Evolutionary conservation across 2,797 vertebrate genomes (phyloP).

Genomic region (Tapirus indicus): DNA sequence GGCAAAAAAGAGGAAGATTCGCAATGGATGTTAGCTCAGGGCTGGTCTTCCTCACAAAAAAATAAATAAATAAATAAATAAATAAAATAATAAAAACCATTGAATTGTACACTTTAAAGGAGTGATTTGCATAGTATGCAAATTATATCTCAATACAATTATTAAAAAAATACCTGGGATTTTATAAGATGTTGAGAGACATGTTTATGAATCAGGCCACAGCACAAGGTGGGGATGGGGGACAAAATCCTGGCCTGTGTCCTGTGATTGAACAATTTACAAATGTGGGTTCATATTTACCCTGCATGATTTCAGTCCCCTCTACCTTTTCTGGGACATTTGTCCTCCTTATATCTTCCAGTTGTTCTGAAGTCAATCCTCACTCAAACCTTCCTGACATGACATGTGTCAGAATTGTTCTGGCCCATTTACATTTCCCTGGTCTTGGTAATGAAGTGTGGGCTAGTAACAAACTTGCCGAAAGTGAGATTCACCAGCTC

Average conservation of each 20-base stretch:
- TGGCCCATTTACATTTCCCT: background rate
- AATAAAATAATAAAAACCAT: background rate
- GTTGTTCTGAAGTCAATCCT: background rate
- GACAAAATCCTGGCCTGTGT: background rate
- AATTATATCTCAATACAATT: background rate
- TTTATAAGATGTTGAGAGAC: background rate
- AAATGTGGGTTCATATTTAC: background rate
- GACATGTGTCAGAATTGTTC: background rate
- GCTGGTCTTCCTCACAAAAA: too few relatives aligned
- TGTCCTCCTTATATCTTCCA: background rate
- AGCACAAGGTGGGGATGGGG: rapidly evolving
- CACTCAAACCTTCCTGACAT: background rate
- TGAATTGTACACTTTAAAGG: background rate
- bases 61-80: too few relatives aligned
- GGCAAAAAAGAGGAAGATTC: too few relatives aligned
- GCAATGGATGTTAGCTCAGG: too few relatives aligned
- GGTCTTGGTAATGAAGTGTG: rapidly evolving
- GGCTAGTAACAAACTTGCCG: background rate
- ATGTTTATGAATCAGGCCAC: background rate
- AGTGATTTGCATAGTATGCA: background rate
- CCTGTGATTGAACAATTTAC: background rate
- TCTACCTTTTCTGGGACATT: background rate
- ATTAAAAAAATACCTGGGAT: background rate
- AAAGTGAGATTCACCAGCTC: background rate
- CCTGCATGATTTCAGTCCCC: background rate